phyloP scores from a whole-genome alignment of 2,797 vertebrate species.

The Notoglanidium macrostoma region DNA sequence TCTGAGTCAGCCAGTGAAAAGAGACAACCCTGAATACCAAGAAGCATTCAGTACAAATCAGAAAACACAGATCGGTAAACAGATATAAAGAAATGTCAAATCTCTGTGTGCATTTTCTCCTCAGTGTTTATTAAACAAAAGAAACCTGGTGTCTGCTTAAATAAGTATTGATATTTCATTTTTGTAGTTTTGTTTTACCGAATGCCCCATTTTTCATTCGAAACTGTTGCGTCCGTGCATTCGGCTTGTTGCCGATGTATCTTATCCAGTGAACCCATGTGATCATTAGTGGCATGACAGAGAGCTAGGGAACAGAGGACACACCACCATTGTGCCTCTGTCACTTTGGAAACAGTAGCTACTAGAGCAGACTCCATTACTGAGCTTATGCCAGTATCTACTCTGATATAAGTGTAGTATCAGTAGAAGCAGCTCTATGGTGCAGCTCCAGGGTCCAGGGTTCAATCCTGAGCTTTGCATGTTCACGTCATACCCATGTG shows the following conservation, averaged over 20 bases:
- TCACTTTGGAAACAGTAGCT: not conserved
- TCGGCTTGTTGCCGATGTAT: not conserved
- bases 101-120: not conserved
- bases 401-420: not conserved
- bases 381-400: not conserved
- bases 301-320: not conserved
- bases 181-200: not conserved
- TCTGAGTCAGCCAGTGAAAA: not conserved
- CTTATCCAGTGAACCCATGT: not conserved
- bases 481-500: not conserved
- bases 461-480: not conserved
- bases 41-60: conserved; percentile 3
- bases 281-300: not conserved
- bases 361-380: not conserved
- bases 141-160: not conserved
- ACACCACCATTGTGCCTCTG: not conserved
- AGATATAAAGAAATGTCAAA: not conserved
- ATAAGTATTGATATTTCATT: not conserved
- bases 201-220: not conserved
- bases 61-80: conserved; percentile 1
- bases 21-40: not conserved
- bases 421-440: not conserved
- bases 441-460: not conserved
- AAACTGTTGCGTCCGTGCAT: not conserved
- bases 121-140: not conserved